Conservation (phyloP, 1,140 invertebrate genomes). For the Triops longicaudatus region DNA sequence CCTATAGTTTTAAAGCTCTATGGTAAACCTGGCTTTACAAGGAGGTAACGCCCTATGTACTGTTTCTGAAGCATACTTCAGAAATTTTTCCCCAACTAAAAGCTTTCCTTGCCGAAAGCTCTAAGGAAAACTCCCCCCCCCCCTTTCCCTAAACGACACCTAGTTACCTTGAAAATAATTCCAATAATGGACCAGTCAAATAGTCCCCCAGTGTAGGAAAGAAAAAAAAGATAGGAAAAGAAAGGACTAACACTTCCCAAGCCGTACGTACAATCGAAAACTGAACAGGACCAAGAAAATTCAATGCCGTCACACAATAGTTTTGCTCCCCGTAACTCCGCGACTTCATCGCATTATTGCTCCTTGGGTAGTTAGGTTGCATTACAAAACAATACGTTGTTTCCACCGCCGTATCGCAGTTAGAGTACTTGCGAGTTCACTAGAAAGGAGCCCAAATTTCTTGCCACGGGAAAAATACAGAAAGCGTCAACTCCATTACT, state of each 20-base stretch:
- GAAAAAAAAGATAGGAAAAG: background rate
- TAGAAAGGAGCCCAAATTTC: background rate
- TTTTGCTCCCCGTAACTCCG: background rate
- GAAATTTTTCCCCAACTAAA: too few relatives aligned
- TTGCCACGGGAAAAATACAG: background rate
- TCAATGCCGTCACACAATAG: background rate
- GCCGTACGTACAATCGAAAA: too few relatives aligned
- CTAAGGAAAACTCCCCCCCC: background rate
- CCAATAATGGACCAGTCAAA: background rate
- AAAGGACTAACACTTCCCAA: background rate
- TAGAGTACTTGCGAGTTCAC: background rate
- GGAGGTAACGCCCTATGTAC: background rate
- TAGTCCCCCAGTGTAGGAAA: background rate
- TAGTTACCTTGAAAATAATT: background rate
- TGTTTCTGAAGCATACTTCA: background rate
- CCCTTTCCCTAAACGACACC: background rate
- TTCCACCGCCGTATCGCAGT: background rate
- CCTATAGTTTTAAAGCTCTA: constrained; percentile 15
- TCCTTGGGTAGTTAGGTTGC: background rate
- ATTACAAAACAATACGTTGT: constrained; percentile 9
- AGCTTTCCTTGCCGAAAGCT: background rate
- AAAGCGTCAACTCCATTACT: background rate
- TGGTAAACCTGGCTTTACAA: background rate
- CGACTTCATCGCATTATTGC: background rate
- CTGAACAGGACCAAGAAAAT: background rate